A percentile compares a stretch with the other conserved stretches of the same genome.
Conservation (phyloP, 1,140 invertebrate genomes). For the Neelides sp. region DNA sequence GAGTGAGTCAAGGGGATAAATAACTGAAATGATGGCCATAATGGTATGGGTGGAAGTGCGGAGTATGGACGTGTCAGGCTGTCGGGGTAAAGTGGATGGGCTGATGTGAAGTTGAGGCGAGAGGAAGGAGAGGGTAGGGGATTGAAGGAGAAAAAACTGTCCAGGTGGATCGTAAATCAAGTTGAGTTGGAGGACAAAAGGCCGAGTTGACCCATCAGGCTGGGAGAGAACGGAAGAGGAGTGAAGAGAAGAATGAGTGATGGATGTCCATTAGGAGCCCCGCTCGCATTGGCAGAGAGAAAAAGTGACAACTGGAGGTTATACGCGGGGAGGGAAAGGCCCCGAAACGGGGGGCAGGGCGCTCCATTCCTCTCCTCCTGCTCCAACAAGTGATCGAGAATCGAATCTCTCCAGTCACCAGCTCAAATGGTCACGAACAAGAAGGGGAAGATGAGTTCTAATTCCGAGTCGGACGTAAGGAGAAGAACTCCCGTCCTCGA, state of each 20-base stretch:
- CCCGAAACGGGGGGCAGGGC: too few relatives aligned
- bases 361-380: too few relatives aligned
- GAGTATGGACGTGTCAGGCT: constrained; percentile 3
- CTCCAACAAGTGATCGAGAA: too few relatives aligned
- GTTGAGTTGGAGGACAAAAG: constrained; percentile 27
- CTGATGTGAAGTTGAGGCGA: not conserved
- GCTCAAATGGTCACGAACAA: too few relatives aligned
- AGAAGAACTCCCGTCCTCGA: too few relatives aligned
- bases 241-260: constrained; percentile 27
- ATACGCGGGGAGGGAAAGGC: constrained; percentile 15
- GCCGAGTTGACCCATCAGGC: constrained; percentile 23
- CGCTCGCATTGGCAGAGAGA: constrained; percentile 29
- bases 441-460: too few relatives aligned
- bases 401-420: too few relatives aligned
- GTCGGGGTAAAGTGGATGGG: not conserved
- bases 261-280: too few relatives aligned
- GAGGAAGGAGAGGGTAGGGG: not conserved
- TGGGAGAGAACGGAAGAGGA: not conserved
- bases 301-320: constrained; percentile 28
- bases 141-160: constrained; percentile 20
- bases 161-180: constrained; percentile 29
- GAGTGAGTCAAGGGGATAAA: constrained; percentile 7
- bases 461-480: too few relatives aligned
- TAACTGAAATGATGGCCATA: constrained; percentile 10
- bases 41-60: constrained; percentile 2